Percentiles rank a stretch among this genome's conserved stretches.
These are phyloP conservation scores for Tenthredo amoena DNA, from an alignment of 2,888 invertebrate species.

Conservation along the genomic window DNA sequence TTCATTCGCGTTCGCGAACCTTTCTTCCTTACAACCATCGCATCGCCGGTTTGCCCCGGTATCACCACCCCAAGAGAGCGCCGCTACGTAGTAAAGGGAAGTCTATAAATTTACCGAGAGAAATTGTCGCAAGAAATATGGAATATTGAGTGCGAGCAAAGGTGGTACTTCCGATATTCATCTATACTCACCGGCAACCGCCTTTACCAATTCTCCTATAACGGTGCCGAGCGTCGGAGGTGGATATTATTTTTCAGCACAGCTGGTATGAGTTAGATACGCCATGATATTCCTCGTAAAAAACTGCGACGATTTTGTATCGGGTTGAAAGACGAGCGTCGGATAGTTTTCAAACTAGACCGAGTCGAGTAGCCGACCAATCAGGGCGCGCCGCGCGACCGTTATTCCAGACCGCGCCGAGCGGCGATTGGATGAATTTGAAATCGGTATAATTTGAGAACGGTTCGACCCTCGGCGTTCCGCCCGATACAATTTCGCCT, in stretches of 20 bases:
- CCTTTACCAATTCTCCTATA: conserved; percentile 4
- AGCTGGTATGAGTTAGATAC: background rate
- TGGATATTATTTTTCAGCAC: background rate
- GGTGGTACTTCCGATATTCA: conserved; percentile 21
- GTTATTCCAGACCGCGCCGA: background rate
- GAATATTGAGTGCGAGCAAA: conserved; percentile 68
- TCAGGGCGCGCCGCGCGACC: background rate
- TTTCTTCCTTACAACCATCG: conserved; percentile 20
- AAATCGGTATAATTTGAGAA: background rate
- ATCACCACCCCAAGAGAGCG: background rate
- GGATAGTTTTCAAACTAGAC: background rate
- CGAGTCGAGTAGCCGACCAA: background rate
- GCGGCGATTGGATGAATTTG: background rate
- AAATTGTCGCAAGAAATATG: conserved; percentile 71
- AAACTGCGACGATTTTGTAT: background rate
- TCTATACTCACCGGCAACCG: background rate
- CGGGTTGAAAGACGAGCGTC: background rate
- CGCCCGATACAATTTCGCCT: background rate
- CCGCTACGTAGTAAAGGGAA: conserved; percentile 55
- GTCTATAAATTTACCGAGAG: conserved; percentile 71
- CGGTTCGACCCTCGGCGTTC: background rate
- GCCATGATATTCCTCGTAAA: background rate
- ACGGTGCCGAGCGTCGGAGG: too few relatives aligned
- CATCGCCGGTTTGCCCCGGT: background rate
- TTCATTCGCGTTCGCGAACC: conserved; percentile 9